Evolutionary conservation across 2,113 vertebrate species (phyloP), one percentile per base, ranked within the genome.

Genomic region (Lophura nycthemera): DNA sequence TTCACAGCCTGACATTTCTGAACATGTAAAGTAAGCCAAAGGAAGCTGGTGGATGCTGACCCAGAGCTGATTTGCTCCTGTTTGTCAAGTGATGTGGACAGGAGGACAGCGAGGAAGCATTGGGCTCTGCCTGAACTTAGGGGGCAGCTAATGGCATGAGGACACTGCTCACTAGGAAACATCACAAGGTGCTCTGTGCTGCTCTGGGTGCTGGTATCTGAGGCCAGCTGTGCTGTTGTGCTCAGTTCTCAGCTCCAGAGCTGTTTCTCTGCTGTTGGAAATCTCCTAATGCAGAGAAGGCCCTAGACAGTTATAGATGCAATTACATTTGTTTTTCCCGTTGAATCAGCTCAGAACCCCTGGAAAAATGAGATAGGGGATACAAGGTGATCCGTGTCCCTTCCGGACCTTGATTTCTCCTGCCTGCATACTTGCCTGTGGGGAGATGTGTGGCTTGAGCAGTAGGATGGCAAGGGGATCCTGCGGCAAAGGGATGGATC

Each of bases 1-100:
- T 92, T 88, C 4, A 2, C 73, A 45, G 79, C 77, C 52, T 65
- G 82, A 77, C 32, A 14, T 91, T 83, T 89, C 29, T 81, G 42
- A 77, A 57, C 34, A 30, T 42, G 75, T 86, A 24, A 88, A 79
- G 75, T 48, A 88, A 88, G 57, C 65, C 72, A 71, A 80, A 94
- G 88, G 88, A 88, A 94, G 76, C 42, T 71, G 10, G 83, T 88
- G 88, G 76, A 83, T 83, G 90, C 92, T 86, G 86, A 73, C 83
- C 92, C 65, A 27, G 54, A 54, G 66, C 50, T 76, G 90, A 60
- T 86, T 71, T 74, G 73, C 60, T 88, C 67, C 64, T 36, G 42
- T 88, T 92, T 61, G 54, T 61, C 43, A 27, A 85, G 64, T 34
- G 71, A 56, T 87, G 64, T 74, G 78, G 78, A 79, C n/a, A 77